A percentile compares a stretch with the other conserved stretches of the same genome.
These are phyloP conservation scores for Mormyrops boulengeri DNA, from an alignment of 2,797 vertebrate genomes.

Conservation along the genomic window DNA sequence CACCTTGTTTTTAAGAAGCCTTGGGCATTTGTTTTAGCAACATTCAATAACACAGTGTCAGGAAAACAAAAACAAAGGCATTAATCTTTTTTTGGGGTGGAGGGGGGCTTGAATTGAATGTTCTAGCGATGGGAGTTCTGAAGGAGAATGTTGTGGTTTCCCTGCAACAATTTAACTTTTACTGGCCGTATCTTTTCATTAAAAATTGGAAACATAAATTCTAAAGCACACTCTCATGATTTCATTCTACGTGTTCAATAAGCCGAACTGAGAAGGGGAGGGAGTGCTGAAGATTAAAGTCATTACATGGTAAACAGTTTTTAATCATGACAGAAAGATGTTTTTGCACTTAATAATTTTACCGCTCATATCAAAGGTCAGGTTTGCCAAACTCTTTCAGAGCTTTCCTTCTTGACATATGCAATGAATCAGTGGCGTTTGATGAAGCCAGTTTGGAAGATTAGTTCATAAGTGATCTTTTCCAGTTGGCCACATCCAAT, in stretches of 20 bases:
- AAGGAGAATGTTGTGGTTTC: background rate
- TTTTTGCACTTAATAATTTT: conserved; percentile 14
- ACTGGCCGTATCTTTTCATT: background rate
- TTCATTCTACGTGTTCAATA: background rate
- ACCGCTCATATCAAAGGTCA: background rate
- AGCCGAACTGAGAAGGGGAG: background rate
- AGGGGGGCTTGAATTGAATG: background rate
- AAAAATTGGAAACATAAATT: background rate
- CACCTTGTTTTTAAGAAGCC: background rate
- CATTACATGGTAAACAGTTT: background rate
- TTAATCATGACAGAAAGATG: conserved; percentile 2
- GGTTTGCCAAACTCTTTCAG: background rate
- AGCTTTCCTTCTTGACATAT: background rate
- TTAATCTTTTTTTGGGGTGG: background rate
- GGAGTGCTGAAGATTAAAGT: background rate
- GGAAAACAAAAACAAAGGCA: background rate
- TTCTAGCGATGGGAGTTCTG: background rate
- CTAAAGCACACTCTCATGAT: background rate
- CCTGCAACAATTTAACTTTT: background rate
- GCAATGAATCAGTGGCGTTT: background rate
- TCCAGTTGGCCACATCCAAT: conserved; percentile 6
- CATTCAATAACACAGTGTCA: background rate
- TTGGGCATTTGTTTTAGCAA: background rate
- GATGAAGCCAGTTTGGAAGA: conserved; percentile 6
- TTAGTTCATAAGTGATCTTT: conserved; percentile 10